These are phyloP conservation scores for Psilopogon haemacephalus DNA, from an alignment of 2,113 vertebrate genomes.

Conservation along the genomic window DNA sequence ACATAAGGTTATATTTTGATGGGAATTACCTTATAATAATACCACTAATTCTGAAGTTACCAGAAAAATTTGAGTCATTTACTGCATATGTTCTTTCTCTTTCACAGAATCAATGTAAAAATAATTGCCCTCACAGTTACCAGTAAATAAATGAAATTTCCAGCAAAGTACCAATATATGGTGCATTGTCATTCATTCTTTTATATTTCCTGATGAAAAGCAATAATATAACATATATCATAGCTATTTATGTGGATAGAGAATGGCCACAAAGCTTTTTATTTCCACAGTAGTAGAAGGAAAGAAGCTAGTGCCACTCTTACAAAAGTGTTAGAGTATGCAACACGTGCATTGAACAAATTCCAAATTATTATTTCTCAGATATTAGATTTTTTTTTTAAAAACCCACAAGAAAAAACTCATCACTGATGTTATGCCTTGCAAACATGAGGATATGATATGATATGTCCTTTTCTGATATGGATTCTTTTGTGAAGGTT, in stretches of 20 bases:
- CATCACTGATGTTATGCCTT: not conserved
- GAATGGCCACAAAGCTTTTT: not conserved
- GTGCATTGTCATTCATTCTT: not conserved
- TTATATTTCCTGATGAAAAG: not conserved
- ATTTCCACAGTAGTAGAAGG: not conserved
- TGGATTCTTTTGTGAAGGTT: not conserved
- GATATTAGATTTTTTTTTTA: too few species aligned
- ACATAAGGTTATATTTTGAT: not conserved
- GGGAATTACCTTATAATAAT: not conserved
- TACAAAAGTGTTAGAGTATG: not conserved
- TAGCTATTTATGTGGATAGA: not conserved
- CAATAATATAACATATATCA: not conserved
- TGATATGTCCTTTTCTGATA: not conserved
- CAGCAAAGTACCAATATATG: not conserved
- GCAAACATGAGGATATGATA: not conserved
- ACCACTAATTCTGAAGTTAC: not conserved
- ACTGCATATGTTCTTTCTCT: not conserved
- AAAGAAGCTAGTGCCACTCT: not conserved
- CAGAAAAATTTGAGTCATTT: not conserved
- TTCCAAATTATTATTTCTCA: not conserved
- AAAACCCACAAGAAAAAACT: too few species aligned
- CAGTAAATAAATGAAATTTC: not conserved
- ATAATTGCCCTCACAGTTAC: not conserved
- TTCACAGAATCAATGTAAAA: not conserved
- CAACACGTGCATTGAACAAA: not conserved